phyloP scores from a whole-genome alignment of 2,888 invertebrate species.

The Mythimna lalbum region DNA sequence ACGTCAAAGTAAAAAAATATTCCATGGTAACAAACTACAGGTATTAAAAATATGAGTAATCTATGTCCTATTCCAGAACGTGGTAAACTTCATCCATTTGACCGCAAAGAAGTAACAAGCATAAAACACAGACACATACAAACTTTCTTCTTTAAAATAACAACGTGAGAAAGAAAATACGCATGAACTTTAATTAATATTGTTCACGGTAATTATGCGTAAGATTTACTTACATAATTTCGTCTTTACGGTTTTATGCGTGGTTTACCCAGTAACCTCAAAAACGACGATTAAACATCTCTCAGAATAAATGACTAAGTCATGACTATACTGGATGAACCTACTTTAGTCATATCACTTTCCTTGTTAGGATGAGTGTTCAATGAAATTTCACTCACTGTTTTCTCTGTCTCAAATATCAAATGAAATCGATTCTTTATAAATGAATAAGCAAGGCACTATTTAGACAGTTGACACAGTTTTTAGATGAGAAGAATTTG shows the following conservation, averaged over 20 bases:
- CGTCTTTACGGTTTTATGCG: neutral
- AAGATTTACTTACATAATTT: neutral
- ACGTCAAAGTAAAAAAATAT: no score
- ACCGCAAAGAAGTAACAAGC: no score
- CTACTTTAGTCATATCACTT: slow-evolving; percentile 31
- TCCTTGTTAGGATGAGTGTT: slow-evolving; percentile 29
- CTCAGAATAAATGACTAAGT: slow-evolving; percentile 27
- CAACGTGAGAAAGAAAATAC: no score
- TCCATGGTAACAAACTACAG: no score
- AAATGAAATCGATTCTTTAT: slow-evolving; percentile 47
- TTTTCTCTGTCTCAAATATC: slow-evolving; percentile 60
- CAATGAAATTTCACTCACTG: slow-evolving; percentile 41
- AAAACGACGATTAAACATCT: slow-evolving; percentile 36
- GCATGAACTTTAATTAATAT: neutral
- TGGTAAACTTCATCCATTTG: no score
- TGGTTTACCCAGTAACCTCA: slow-evolving; percentile 21
- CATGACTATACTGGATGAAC: slow-evolving; percentile 20
- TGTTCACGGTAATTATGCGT: neutral
- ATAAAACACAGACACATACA: no score
- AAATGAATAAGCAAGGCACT: slow-evolving; percentile 1
- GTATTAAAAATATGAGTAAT: no score
- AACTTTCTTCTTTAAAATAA: no score
- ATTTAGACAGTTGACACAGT: slow-evolving; percentile 14
- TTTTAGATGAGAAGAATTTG: slow-evolving; percentile 3
- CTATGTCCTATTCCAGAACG: no score